Evolutionary conservation across 2,797 vertebrate genomes (phyloP), one percentile per base, ranked within the genome.

Genomic region (Cetoscarus ocellatus): DNA sequence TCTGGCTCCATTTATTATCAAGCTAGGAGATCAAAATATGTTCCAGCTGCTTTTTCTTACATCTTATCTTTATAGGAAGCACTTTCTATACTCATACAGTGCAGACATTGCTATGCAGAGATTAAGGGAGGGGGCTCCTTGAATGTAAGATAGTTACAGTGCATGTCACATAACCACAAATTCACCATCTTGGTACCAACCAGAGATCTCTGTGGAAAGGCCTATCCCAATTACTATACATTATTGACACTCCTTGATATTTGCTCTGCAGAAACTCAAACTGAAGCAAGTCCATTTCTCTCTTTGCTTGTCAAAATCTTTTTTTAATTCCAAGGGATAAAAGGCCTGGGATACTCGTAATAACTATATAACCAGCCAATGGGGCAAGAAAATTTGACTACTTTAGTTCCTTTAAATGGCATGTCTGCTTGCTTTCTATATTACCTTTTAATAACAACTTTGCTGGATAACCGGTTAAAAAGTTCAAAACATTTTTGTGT

Each of bases 31-130:
- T 70, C 27, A 40, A 63, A 73, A 61, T 75, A 53, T 13, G 0
- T 62, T 61, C 57, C 71, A 86, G 69, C 78, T 80, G 73, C 50
- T n/a, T 49, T 51, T 17, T 56, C 49, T 73, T 73, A 40, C 57
- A 48, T 64, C 49, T 58, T 65, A 64, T 70, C 58, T 55, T 50
- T 39, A 62, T 5, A 57, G 56, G 15, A 63, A 45, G 19, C 15
- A 15, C 44, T 62, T 68, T 53, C 64, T 40, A 68, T 9, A 54
- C 12, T 10, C 12, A 14, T 39, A 59, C 36, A 43, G 57, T 10
- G 15, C 42, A 63, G 45, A 51, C 66, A 17, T 15, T 54, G 11
- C 11, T 27, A 7, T 36, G 36, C 40, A 61, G 58, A 63, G 34
- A 27, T 56, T 39, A 56, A 17, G 59, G 34, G 27, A 52, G 43